Percentiles rank a stretch among this genome's conserved stretches.
Conservation (phyloP, 2,797 vertebrate genomes). For the Enteromius argenteus region DNA sequence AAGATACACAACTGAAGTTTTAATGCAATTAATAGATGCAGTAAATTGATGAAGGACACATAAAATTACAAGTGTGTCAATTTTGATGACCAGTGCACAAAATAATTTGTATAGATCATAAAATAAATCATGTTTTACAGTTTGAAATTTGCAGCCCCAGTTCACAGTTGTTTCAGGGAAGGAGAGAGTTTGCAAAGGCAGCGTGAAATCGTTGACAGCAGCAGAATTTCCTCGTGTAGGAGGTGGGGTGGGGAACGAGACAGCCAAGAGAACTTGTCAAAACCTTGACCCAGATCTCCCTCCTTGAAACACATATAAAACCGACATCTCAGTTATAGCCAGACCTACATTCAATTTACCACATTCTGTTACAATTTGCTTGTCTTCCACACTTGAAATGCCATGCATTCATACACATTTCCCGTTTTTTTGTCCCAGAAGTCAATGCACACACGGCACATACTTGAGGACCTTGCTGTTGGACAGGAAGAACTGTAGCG, state of each 20-base stretch:
- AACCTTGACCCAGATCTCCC: slow-evolving; percentile 70
- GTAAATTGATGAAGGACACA: not conserved
- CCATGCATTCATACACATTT: slow-evolving; percentile 48
- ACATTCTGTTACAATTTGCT: slow-evolving; percentile 16
- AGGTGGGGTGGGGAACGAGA: slow-evolving; percentile 63
- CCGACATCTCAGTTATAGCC: slow-evolving; percentile 43
- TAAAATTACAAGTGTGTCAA: not conserved
- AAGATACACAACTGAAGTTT: not conserved
- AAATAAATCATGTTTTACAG: not conserved
- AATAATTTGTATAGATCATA: not conserved
- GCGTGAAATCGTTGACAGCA: slow-evolving; percentile 67
- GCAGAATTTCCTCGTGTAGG: slow-evolving; percentile 67
- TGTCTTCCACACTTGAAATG: slow-evolving; percentile 11
- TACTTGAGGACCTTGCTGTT: slow-evolving; percentile 55
- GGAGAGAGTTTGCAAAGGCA: slow-evolving; percentile 63
- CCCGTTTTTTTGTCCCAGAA: not conserved
- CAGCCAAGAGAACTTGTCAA: slow-evolving; percentile 74
- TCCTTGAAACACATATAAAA: slow-evolving; percentile 42
- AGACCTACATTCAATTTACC: slow-evolving; percentile 40
- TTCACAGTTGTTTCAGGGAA: slow-evolving; percentile 58
- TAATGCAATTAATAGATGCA: not conserved
- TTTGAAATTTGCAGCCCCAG: slow-evolving; percentile 5
- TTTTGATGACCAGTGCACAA: not conserved
- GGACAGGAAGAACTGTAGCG: slow-evolving; percentile 74
- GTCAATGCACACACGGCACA: slow-evolving; percentile 46